These are phyloP conservation scores for Oceanites oceanicus DNA, from an alignment of 2,113 vertebrate species.

Conservation along the genomic window DNA sequence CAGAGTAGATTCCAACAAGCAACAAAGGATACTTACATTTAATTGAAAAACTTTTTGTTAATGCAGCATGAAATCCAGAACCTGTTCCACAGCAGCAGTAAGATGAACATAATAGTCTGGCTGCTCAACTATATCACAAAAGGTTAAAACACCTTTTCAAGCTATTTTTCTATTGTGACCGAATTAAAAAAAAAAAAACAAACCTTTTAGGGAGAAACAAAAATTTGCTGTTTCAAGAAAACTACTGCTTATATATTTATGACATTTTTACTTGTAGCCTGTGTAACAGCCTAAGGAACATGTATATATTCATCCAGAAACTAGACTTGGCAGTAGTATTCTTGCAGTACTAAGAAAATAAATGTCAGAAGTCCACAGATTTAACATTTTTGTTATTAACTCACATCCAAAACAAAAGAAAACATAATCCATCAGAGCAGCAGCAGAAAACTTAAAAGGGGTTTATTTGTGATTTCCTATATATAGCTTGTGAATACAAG, in stretches of 20 bases:
- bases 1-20: slow-evolving; percentile 70
- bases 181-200: not conserved
- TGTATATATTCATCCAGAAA: slow-evolving; percentile 68
- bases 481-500: slow-evolving; percentile 84
- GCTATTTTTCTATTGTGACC: slow-evolving; percentile 64
- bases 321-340: slow-evolving; percentile 75
- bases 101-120: slow-evolving; percentile 66
- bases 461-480: slow-evolving; percentile 83
- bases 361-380: slow-evolving; percentile 76
- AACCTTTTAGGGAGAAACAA: slow-evolving; percentile 52
- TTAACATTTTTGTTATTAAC: slow-evolving; percentile 74
- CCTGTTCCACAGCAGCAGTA: slow-evolving; percentile 71
- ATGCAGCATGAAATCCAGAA: slow-evolving; percentile 76
- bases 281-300: slow-evolving; percentile 67
- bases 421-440: slow-evolving; percentile 80
- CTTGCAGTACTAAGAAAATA: slow-evolving; percentile 75
- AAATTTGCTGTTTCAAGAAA: slow-evolving; percentile 64
- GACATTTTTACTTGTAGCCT: slow-evolving; percentile 37
- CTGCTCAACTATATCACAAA: slow-evolving; percentile 72
- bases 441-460: slow-evolving; percentile 82
- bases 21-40: slow-evolving; percentile 75
- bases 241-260: slow-evolving; percentile 61
- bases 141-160: slow-evolving; percentile 75
- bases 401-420: slow-evolving; percentile 79
- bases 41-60: slow-evolving; percentile 72